Evolutionary conservation across 1,140 invertebrate species (phyloP), one percentile per base, ranked within the genome.

Genomic region (Ceratina calcarata): DNA sequence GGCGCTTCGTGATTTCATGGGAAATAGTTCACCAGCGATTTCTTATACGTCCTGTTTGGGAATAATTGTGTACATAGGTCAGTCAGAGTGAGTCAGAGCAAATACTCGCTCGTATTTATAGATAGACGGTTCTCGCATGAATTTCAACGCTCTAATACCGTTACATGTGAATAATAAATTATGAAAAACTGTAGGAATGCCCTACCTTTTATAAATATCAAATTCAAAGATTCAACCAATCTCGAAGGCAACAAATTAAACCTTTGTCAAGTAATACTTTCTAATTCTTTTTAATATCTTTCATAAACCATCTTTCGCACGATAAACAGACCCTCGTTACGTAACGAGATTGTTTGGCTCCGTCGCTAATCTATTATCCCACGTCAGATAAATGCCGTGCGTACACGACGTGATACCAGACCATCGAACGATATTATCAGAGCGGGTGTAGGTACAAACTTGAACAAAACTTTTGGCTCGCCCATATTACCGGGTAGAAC

Each of bases 321-420:
- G 10, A 55, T 13, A 71, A 20, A 60, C 32, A 1, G 15, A 16
- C 0, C 20, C 3, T 24, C 16, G 4, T 60, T 60, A 58, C 57
- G 22, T 45, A 71, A 60, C 32, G 10, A n/a, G 16, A 61, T 61
- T 24, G 22, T 27, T 49, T 12, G 4, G 22, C 45, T 61, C 57
- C 22, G 61, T n/a, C 16, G 70, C 16, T 61, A 62, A 72, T 72
- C 70, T 72, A 49, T n/a, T 72, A 49, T 15, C 32, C 49, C 16
- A 12, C 37, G 66, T 53, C 24, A 49, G 22, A 61, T 61, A 20
- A 24, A 60, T 27, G 45, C 13, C 20, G 24, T 16, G 2, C 16
- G 16, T 37, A 57, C 24, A 57, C 20, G 49, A 72, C n/a, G n/a
- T 13, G 57, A 60, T 77, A 53, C 18, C 22, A 32, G 8, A 4